phyloP scores from a whole-genome alignment of 2,888 invertebrate genomes.

The Apomyelois bistriatella region DNA sequence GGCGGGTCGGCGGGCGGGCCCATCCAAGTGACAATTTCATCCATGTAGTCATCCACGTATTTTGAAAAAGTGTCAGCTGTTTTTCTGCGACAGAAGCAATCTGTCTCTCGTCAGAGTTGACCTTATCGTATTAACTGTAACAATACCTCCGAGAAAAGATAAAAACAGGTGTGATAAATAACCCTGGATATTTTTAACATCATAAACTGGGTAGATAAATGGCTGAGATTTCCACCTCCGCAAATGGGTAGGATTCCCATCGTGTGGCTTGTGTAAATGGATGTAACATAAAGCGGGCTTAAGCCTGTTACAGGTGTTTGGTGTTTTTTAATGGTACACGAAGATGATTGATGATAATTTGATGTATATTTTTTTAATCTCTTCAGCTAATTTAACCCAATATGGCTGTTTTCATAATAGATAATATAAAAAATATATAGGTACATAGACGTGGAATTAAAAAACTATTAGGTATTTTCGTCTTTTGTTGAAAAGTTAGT shows the following conservation, averaged over 20 bases:
- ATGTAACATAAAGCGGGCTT: neutral
- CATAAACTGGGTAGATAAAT: constrained; percentile 8
- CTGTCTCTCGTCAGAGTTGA: too few species aligned
- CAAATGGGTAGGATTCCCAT: neutral
- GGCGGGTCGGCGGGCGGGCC: too few species aligned
- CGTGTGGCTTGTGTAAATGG: neutral
- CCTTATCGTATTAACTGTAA: neutral
- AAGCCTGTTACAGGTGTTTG: constrained; percentile 1
- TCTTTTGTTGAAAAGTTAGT: too few species aligned
- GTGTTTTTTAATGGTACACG: neutral
- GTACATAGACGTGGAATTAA: too few species aligned
- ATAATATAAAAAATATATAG: too few species aligned
- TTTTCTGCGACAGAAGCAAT: too few species aligned
- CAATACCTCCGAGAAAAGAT: neutral
- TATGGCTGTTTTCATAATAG: too few species aligned
- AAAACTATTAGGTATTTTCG: too few species aligned
- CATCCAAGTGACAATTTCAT: too few species aligned
- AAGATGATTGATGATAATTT: neutral
- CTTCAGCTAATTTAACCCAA: too few species aligned
- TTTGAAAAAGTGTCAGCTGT: too few species aligned
- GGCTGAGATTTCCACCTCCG: constrained; percentile 6
- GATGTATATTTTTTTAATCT: neutral
- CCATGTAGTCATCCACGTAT: too few species aligned
- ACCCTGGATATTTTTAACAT: constrained; percentile 7
- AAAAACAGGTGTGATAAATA: neutral